Evolutionary conservation across 2,888 invertebrate genomes (phyloP), one percentile per base, ranked within the genome.

Genomic region (Volucella zonaria): DNA sequence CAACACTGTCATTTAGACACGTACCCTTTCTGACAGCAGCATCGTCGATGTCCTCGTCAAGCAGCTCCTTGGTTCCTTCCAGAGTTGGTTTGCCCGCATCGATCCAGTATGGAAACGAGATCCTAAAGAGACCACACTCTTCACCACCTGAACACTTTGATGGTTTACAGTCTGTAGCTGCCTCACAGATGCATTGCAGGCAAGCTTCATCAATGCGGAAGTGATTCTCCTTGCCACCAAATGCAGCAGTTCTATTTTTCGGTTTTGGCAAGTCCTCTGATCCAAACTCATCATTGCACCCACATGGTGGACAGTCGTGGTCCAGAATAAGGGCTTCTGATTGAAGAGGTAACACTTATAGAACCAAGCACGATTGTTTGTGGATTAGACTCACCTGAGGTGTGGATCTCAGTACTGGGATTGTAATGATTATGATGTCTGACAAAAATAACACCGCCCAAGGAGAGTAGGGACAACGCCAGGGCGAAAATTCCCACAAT

Each of bases 131-230:
- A 23, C 89, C 89, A 54, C 89, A 90, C 74, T 18, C 15, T 8
- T 68, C 70, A 1, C 59, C 61, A 23, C 12, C 10, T 38, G 74
- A 64, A 74, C 87, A 88, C 64, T 66, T 82, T n/a, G 79, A 86
- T 15, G 87, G 86, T 15, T 77, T 83, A 40, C 88, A 88, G 10
- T 82, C 76, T 18, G 89, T 88, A 3, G 87, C 68, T 0, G 89
- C 88, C 42, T 82, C 81, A 40, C 90, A 89, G n/a, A 90, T 85
- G 83, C 90, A 90, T 49, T 75, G 73, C 58, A 90, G 71, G 68
- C 90, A 90, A 42, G 87, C 81, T 1, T 71, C 87, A 68, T 51
- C 87, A 47, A 86, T 40, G 45, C 66, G 47, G 0, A 40, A 14
- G 38, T 56, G 38, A 23, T n/a, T 56, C n/a, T 56, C 31, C 38